Evolutionary conservation across 2,113 vertebrate species (phyloP).

Genomic region (Riparia riparia): DNA sequence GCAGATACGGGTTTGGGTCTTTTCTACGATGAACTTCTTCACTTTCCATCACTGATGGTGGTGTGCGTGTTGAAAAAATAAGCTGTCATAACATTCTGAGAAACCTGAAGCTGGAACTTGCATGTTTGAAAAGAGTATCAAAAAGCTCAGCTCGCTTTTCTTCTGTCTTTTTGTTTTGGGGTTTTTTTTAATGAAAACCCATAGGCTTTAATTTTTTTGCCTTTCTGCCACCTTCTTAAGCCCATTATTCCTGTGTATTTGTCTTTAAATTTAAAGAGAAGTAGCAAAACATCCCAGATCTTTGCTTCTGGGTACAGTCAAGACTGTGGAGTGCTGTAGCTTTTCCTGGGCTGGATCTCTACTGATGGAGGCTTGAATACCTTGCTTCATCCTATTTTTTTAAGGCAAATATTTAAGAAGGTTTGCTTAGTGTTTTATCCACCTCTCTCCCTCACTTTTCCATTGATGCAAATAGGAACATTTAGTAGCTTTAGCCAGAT

Average conservation of each 20-base stretch:
- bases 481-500: not conserved
- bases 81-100: not conserved
- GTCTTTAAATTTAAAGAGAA: not conserved
- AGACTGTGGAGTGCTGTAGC: not conserved
- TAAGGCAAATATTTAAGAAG: not conserved
- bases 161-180: not conserved
- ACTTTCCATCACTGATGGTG: not conserved
- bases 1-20: not conserved
- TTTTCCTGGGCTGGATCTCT: not conserved
- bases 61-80: not conserved
- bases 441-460: not conserved
- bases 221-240: not conserved
- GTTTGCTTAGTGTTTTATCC: not conserved
- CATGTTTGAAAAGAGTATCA: not conserved
- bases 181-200: not conserved
- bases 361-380: not conserved
- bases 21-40: fast-evolving
- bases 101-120: not conserved
- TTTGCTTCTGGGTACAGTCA: not conserved
- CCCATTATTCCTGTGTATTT: not conserved
- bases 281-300: not conserved
- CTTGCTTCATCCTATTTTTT: not conserved
- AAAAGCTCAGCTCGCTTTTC: not conserved
- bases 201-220: not conserved
- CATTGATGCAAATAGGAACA: not conserved